phyloP scores from a whole-genome alignment of 2,113 vertebrate genomes.

The Cichladusa arquata region DNA sequence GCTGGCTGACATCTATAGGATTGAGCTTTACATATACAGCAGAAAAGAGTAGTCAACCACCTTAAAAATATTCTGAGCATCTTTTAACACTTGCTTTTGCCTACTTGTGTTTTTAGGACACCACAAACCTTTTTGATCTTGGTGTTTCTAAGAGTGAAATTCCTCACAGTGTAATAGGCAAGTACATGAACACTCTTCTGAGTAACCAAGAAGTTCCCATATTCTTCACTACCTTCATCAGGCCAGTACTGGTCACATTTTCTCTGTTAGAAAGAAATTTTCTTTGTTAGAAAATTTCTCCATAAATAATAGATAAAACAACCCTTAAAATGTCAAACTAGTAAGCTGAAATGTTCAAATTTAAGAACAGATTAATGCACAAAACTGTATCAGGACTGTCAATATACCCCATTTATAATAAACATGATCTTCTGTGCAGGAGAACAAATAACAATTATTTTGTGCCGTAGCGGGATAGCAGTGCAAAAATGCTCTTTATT shows the following conservation, averaged over 20 bases:
- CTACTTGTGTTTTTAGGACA: neutral
- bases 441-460: neutral
- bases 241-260: constrained; percentile 99
- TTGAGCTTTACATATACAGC: neutral
- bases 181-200: constrained; percentile 82
- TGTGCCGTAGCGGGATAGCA: neutral
- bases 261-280: constrained; percentile 75
- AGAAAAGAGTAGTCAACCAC: neutral
- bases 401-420: neutral
- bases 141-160: constrained; percentile 86
- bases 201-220: constrained; percentile 86
- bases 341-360: neutral
- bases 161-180: constrained; percentile 91
- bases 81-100: neutral
- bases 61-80: neutral
- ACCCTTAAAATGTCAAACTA: neutral
- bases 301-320: neutral
- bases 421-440: neutral
- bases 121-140: constrained; percentile 86
- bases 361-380: neutral
- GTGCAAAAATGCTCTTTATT: neutral
- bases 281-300: neutral
- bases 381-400: neutral
- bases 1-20: neutral
- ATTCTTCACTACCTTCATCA: constrained; percentile 88